Evolutionary conservation across 2,113 vertebrate species (phyloP).

Genomic region (Phainopepla nitens): DNA sequence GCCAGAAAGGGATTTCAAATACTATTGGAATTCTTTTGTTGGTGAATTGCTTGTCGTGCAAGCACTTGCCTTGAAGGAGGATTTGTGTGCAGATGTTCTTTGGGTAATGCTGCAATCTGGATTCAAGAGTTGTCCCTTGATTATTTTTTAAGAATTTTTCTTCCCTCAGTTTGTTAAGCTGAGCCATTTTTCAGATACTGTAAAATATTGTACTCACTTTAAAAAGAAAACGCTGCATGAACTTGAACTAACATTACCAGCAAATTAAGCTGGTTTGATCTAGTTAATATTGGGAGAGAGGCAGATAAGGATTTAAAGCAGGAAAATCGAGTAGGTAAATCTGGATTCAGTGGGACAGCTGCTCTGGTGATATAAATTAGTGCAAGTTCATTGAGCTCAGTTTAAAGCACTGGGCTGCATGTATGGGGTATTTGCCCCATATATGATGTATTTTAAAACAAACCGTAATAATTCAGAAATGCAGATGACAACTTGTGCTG

Average conservation of each 20-base stretch:
- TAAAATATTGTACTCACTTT: neutral
- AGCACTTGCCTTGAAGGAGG: slow-evolving; percentile 22
- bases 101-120: neutral
- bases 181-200: neutral
- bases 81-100: slow-evolving; percentile 11
- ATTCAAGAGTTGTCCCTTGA: neutral
- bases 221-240: neutral
- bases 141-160: neutral
- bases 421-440: neutral
- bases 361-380: neutral
- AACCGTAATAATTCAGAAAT: neutral
- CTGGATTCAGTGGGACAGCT: neutral
- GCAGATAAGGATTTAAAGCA: neutral
- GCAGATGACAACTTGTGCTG: neutral
- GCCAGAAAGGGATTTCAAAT: neutral
- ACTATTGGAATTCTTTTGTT: neutral
- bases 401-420: neutral
- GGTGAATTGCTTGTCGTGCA: neutral
- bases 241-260: neutral
- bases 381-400: neutral
- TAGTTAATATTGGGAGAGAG: neutral
- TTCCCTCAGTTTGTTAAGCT: neutral
- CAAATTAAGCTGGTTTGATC: slow-evolving; percentile 4
- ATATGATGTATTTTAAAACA: neutral
- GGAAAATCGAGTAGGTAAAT: neutral